Evolutionary conservation across 2,113 vertebrate genomes (phyloP).

Genomic region (Semicossyphus pulcher): DNA sequence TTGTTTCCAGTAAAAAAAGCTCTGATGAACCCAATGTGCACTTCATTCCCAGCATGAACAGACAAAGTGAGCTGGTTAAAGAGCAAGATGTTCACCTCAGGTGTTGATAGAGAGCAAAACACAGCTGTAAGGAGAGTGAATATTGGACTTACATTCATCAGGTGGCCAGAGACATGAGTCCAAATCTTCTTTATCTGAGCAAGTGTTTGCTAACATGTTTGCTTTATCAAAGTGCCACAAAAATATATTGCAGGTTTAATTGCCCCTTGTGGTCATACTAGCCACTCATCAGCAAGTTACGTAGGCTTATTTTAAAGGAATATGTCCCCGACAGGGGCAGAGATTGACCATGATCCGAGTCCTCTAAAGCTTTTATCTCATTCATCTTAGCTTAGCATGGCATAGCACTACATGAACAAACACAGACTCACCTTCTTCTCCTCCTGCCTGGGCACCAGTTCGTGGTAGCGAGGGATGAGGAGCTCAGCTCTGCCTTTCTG

Average conservation of each 20-base stretch:
- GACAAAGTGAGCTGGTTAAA: no score
- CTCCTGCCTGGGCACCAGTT: conserved; percentile 80
- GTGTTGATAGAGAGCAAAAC: no score
- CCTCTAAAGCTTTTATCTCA: conserved; percentile 1
- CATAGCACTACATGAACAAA: conserved; percentile 2
- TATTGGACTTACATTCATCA: background rate
- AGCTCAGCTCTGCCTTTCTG: conserved; percentile 73
- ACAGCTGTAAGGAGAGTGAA: background rate
- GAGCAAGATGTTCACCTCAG: no score
- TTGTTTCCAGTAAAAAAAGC: no score
- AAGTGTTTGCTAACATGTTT: background rate
- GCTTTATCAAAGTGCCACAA: background rate
- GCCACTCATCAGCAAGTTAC: background rate
- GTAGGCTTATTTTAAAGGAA: background rate
- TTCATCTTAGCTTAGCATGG: conserved; percentile 3
- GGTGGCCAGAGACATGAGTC: background rate
- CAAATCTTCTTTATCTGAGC: no score
- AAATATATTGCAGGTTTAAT: conserved; percentile 13
- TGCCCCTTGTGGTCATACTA: background rate
- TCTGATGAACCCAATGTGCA: no score
- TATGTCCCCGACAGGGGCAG: background rate
- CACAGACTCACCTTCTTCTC: conserved; percentile 80
- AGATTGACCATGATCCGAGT: background rate
- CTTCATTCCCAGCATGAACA: no score
- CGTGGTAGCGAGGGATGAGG: conserved; percentile 79